Percentiles rank a stretch among this genome's conserved stretches.
Evolutionary conservation across 1,140 invertebrate genomes (phyloP).

Genomic region (Drosophila lini): DNA sequence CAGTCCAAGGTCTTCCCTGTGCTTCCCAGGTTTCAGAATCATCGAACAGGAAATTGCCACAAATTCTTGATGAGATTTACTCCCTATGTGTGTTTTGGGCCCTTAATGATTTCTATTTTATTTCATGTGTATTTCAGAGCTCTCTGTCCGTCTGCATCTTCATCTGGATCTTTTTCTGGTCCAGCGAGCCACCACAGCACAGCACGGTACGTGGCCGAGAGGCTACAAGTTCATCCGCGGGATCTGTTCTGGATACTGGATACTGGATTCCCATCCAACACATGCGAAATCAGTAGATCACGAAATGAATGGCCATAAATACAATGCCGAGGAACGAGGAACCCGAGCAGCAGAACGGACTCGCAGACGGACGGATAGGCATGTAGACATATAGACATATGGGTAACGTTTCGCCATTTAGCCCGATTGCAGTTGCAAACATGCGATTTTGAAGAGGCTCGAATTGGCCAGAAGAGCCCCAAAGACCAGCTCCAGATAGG

Average conservation of each 20-base stretch:
- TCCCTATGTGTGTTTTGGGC: constrained; percentile 65
- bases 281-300: constrained; percentile 82
- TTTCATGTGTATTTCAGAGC: constrained; percentile 51
- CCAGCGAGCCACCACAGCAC: constrained; percentile 13
- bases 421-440: constrained; percentile 80
- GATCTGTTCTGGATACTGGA: constrained; percentile 32
- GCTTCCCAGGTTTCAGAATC: constrained; percentile 70
- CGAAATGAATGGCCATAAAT: constrained; percentile 82
- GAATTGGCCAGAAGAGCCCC: constrained; percentile 56
- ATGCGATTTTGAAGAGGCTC: constrained; percentile 80
- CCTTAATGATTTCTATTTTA: constrained; percentile 80
- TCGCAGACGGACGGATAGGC: constrained; percentile 48
- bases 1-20: constrained; percentile 55
- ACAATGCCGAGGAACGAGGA: constrained; percentile 65
- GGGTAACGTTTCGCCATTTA: constrained; percentile 76
- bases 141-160: constrained; percentile 14
- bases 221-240: constrained; percentile 65
- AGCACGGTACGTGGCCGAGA: constrained; percentile 64
- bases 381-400: constrained; percentile 67
- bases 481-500: constrained; percentile 36
- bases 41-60: constrained; percentile 80
- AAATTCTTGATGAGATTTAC: constrained; percentile 81
- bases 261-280: constrained; percentile 72
- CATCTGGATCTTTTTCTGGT: constrained; percentile 48
- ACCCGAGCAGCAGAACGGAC: constrained; percentile 39